A percentile compares a stretch with the other conserved stretches of the same genome.
phyloP scores from a whole-genome alignment of 64 coral and sea anemone genomes.

The Pocillopora verrucosa region DNA sequence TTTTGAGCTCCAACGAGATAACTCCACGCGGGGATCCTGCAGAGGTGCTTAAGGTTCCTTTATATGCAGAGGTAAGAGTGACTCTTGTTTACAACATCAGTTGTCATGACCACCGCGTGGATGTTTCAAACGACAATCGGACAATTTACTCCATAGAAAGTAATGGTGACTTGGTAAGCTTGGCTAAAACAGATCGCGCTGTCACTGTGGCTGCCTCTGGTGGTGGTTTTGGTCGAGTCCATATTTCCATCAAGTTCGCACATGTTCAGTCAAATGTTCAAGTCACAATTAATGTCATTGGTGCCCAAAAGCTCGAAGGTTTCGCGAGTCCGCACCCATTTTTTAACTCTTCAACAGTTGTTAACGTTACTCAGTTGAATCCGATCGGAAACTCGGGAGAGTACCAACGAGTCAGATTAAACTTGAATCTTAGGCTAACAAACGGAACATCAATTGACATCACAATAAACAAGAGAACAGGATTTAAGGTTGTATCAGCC shows the following conservation, averaged over 20 bases:
- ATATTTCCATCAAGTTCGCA: constrained; percentile 18
- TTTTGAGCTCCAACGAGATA: constrained; percentile 14
- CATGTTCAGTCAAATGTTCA: constrained; percentile 14
- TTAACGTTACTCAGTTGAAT: constrained; percentile 24
- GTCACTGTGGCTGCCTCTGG: constrained; percentile 15
- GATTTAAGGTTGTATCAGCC: constrained; percentile 2
- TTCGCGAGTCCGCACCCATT: constrained; percentile 46
- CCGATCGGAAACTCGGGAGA: constrained; percentile 35
- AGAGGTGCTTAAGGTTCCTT: constrained; percentile 1
- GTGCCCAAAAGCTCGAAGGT: neutral
- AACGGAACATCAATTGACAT: constrained; percentile 44
- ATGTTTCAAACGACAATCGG: constrained; percentile 31
- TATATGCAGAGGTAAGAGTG: constrained; percentile 15
- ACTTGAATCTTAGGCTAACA: constrained; percentile 14
- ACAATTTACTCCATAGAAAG: constrained; percentile 27
- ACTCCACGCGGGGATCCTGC: constrained; percentile 33
- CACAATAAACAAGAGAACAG: neutral
- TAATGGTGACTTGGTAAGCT: neutral
- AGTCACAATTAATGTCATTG: constrained; percentile 36
- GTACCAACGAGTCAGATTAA: constrained; percentile 24
- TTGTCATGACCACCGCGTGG: constrained; percentile 6
- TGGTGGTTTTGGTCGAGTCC: constrained; percentile 18
- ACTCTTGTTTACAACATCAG: constrained; percentile 43
- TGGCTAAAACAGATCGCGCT: neutral
- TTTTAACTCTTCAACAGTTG: constrained; percentile 23